Conservation (phyloP, 2,888 invertebrate genomes). For the Athalia rosae region DNA sequence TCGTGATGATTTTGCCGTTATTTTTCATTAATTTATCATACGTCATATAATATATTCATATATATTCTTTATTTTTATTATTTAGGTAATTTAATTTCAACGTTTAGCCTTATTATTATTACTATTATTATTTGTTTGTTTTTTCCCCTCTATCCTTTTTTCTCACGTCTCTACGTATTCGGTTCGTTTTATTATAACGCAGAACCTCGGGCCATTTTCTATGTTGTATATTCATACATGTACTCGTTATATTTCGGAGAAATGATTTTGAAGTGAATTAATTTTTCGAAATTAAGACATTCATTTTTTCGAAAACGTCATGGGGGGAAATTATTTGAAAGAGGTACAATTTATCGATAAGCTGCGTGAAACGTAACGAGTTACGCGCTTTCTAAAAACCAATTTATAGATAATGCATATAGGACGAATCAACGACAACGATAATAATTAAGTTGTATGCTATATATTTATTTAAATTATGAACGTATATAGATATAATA, state of each 20-base stretch:
- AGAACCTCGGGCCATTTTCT: not conserved
- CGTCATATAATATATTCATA: not conserved
- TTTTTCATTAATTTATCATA: not conserved
- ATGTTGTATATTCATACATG: no score
- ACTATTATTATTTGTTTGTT: not conserved
- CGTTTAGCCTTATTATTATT: no score
- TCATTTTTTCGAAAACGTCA: not conserved
- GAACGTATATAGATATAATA: constrained; percentile 13
- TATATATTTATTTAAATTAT: constrained; percentile 36
- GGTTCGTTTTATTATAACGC: not conserved
- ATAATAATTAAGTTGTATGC: constrained; percentile 22
- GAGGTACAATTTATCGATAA: constrained; percentile 20
- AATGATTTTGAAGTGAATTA: no score
- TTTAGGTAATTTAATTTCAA: no score
- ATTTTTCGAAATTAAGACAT: not conserved
- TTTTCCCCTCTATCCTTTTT: not conserved
- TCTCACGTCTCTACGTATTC: not conserved
- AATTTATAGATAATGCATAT: constrained; percentile 20
- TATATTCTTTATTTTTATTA: not conserved
- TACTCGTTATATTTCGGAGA: no score
- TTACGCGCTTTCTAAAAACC: constrained; percentile 1
- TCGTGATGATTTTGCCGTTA: not conserved
- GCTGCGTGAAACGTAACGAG: constrained; percentile 32
- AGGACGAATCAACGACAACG: constrained; percentile 26
- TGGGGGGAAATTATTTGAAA: not conserved